Percentiles rank a stretch among this genome's conserved stretches.
Evolutionary conservation across 2,113 vertebrate species (phyloP).

Genomic region (Elephas maximus): DNA sequence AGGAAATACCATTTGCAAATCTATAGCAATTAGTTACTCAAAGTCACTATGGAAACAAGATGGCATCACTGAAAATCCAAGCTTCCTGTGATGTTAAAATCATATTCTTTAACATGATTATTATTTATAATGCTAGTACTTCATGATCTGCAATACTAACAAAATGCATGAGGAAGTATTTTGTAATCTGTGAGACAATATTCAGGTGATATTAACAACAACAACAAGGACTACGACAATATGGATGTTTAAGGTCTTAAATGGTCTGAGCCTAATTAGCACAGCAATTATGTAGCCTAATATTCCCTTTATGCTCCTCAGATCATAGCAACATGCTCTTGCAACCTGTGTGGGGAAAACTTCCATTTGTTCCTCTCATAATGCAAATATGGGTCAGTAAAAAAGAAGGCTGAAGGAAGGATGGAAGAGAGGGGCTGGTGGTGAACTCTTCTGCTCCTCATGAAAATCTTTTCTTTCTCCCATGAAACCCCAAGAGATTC

Average conservation of each 20-base stretch:
- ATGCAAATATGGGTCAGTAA: slow-evolving; percentile 23
- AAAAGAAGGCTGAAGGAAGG: not conserved
- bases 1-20: slow-evolving; percentile 78
- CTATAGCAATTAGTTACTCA: slow-evolving; percentile 80
- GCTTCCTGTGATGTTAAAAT: slow-evolving; percentile 65
- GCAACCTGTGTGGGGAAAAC: not conserved
- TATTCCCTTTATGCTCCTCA: slow-evolving; percentile 30
- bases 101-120: slow-evolving; percentile 27
- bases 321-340: slow-evolving; percentile 15
- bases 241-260: slow-evolving; percentile 43
- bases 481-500: slow-evolving; percentile 13
- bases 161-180: slow-evolving; percentile 25
- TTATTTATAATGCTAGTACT: slow-evolving; percentile 31
- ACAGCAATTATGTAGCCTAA: not conserved
- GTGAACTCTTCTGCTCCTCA: not conserved
- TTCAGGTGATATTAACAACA: slow-evolving; percentile 45
- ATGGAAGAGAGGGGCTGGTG: not conserved
- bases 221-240: not conserved
- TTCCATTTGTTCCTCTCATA: slow-evolving; percentile 45
- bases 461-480: not conserved
- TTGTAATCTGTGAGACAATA: slow-evolving; percentile 51
- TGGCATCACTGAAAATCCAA: slow-evolving; percentile 72
- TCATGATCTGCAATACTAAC: slow-evolving; percentile 31
- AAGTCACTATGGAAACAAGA: slow-evolving; percentile 85
- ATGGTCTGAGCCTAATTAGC: slow-evolving; percentile 50